These are phyloP conservation scores for Podotricha telesiphe DNA, from an alignment of 2,888 invertebrate species.

Conservation along the genomic window DNA sequence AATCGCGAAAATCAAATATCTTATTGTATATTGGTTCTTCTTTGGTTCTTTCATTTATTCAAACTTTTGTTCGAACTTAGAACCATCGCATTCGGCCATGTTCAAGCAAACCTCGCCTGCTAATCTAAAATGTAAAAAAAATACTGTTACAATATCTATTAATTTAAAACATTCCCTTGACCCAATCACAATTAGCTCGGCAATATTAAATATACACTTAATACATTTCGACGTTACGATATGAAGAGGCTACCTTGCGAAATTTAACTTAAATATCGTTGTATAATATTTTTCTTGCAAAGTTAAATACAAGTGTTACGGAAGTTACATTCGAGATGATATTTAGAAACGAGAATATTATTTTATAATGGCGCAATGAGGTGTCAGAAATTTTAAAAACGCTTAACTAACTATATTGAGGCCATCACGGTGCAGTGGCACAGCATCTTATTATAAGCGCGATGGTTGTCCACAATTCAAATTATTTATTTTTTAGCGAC, in stretches of 20 bases:
- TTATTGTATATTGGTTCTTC: too few species aligned
- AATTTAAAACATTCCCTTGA: conserved; percentile 4
- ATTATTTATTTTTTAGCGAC: too few species aligned
- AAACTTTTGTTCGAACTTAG: too few species aligned
- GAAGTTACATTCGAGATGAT: neutral
- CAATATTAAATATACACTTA: conserved; percentile 11
- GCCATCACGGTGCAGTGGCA: too few species aligned
- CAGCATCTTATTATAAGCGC: too few species aligned
- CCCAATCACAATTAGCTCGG: conserved; percentile 10
- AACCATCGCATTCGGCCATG: too few species aligned
- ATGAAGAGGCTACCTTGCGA: conserved; percentile 13
- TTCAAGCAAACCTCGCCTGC: too few species aligned
- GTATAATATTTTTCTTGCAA: neutral
- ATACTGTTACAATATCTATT: neutral
- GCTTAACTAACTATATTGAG: too few species aligned
- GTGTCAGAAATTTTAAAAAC: too few species aligned
- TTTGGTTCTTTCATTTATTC: too few species aligned
- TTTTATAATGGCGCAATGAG: neutral
- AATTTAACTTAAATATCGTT: neutral
- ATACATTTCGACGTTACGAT: conserved; percentile 1
- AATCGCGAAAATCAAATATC: too few species aligned
- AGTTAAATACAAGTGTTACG: neutral
- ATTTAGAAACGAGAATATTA: neutral
- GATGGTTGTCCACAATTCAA: too few species aligned
- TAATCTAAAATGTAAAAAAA: neutral